Conservation (phyloP, 2,888 invertebrate genomes). For the Chesias legatella region DNA sequence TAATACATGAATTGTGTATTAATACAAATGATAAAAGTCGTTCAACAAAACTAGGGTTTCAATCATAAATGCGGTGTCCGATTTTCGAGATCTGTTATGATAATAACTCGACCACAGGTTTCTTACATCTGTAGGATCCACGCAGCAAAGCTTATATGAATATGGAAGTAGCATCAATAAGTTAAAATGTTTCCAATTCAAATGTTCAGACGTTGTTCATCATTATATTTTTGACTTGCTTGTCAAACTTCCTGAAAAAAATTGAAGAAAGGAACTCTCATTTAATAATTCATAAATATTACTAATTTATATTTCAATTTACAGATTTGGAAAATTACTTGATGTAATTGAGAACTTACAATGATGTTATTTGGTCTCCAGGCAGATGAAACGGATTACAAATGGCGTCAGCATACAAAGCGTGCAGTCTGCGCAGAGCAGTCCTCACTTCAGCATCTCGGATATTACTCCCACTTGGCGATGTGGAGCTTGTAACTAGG, state of each 20-base stretch:
- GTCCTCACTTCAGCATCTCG: slow-evolving; percentile 96
- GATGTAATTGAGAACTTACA: slow-evolving; percentile 80
- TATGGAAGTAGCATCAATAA: too few relatives aligned
- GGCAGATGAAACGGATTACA: slow-evolving; percentile 98
- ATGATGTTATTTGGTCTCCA: slow-evolving; percentile 92
- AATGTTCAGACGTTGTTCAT: slow-evolving; percentile 67
- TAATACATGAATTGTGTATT: too few relatives aligned
- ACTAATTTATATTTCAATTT: too few relatives aligned
- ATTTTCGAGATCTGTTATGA: too few relatives aligned
- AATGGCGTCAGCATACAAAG: slow-evolving; percentile 95
- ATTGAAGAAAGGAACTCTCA: slow-evolving; percentile 21
- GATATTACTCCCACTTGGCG: slow-evolving; percentile 91
- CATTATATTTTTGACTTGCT: slow-evolving; percentile 83
- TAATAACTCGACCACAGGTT: too few relatives aligned
- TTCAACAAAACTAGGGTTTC: too few relatives aligned
- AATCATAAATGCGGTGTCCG: too few relatives aligned
- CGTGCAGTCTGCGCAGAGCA: slow-evolving; percentile 91
- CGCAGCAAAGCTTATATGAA: too few relatives aligned
- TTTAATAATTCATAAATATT: too few relatives aligned
- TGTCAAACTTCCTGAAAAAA: slow-evolving; percentile 83
- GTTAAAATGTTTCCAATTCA: too few relatives aligned
- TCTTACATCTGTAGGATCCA: too few relatives aligned
- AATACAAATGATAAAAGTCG: too few relatives aligned
- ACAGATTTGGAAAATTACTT: background rate
- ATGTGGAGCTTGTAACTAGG: slow-evolving; percentile 94